phyloP scores from a whole-genome alignment of 2,113 vertebrate genomes.

The Datnioides undecimradiatus region DNA sequence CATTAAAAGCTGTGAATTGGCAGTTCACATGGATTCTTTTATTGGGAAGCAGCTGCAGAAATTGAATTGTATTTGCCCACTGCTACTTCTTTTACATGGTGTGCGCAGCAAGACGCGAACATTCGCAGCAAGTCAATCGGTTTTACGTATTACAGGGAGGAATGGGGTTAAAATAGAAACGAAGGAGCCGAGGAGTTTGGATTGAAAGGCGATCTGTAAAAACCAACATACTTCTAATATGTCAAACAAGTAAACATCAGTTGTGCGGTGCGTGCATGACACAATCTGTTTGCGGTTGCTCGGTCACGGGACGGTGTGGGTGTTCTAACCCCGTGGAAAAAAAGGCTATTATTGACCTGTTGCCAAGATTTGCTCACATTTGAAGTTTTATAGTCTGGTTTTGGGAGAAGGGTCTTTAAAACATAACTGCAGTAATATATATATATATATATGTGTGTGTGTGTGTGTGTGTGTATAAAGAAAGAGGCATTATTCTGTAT shows the following conservation, averaged over 20 bases:
- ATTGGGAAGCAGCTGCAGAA: conserved; percentile 1
- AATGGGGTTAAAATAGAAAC: not conserved
- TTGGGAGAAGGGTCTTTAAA: not conserved
- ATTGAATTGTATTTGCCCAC: not conserved
- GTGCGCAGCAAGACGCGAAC: not conserved
- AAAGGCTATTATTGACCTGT: conserved; percentile 11
- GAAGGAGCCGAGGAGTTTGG: not conserved
- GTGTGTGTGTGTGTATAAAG: no score
- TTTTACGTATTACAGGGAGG: not conserved
- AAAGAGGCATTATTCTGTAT: not conserved
- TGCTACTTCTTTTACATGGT: not conserved
- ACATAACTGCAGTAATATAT: not conserved
- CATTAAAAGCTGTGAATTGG: not conserved
- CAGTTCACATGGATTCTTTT: not conserved
- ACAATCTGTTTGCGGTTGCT: not conserved
- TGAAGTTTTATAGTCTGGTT: not conserved
- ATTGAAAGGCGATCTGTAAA: not conserved
- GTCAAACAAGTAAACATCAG: not conserved
- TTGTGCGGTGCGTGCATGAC: not conserved
- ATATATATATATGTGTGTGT: no score
- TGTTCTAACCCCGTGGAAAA: not conserved
- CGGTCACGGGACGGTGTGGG: not conserved
- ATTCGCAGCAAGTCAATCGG: not conserved
- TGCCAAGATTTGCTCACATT: not conserved
- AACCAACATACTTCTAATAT: not conserved